A percentile compares a stretch with the other conserved stretches of the same genome.
Conservation (phyloP, 1,140 invertebrate genomes). For the Achatina immaculata region DNA sequence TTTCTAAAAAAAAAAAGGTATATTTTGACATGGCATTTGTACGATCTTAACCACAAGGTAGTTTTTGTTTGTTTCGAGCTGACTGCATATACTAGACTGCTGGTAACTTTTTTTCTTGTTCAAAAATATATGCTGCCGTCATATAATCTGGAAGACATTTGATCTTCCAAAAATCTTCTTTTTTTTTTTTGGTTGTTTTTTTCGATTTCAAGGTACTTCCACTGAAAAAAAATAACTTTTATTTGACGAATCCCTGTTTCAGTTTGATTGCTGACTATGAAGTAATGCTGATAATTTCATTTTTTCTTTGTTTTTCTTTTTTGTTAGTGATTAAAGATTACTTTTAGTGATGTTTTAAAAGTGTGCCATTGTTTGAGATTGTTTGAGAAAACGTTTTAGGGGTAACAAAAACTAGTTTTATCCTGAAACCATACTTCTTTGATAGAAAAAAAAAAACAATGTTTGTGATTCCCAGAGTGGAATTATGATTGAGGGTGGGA, state of each 20-base stretch:
- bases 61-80: not conserved
- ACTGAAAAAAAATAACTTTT: not conserved
- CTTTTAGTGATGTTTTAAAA: not conserved
- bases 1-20: not conserved
- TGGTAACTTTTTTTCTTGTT: not conserved
- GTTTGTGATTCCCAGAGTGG: no score
- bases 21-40: not conserved
- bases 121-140: not conserved
- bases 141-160: not conserved
- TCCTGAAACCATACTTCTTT: not conserved
- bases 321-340: not conserved
- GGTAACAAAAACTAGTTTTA: not conserved
- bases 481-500: no score
- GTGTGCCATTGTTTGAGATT: slow-evolving; percentile 1
- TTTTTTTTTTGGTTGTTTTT: not conserved
- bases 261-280: not conserved
- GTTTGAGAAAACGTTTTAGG: not conserved
- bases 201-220: not conserved
- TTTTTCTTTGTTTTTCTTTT: not conserved
- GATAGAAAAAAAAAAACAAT: not conserved
- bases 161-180: not conserved
- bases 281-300: not conserved
- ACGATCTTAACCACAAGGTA: not conserved
- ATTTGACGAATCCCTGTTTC: not conserved
- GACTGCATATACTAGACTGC: not conserved